Evolutionary conservation across 2,888 invertebrate species (phyloP).

Genomic region (Seira ritae): DNA sequence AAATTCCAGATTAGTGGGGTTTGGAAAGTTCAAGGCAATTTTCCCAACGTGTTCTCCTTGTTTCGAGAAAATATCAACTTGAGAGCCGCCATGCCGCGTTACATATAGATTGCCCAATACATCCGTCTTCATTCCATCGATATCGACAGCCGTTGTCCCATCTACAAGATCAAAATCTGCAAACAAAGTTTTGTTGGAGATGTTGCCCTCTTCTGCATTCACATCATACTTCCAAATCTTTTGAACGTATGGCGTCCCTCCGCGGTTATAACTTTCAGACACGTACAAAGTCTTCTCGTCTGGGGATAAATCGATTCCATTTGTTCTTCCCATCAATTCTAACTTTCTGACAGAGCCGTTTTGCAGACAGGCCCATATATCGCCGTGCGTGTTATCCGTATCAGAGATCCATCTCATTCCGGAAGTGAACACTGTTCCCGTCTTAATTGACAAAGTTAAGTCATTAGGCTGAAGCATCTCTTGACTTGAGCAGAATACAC

Average conservation of each 20-base stretch:
- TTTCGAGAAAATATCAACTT: constrained; percentile 57
- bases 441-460: constrained; percentile 54
- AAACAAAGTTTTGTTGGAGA: constrained; percentile 59
- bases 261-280: constrained; percentile 65
- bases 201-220: constrained; percentile 51
- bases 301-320: constrained; percentile 69
- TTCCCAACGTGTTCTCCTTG: constrained; percentile 56
- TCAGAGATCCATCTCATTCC: constrained; percentile 68
- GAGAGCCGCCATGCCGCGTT: constrained; percentile 63
- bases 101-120: constrained; percentile 61
- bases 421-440: constrained; percentile 66
- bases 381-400: constrained; percentile 63
- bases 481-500: constrained; percentile 40
- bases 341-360: constrained; percentile 48
- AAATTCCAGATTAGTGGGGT: constrained; percentile 69
- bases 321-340: constrained; percentile 68
- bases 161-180: constrained; percentile 62
- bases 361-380: constrained; percentile 66
- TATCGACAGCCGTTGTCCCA: constrained; percentile 41
- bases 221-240: constrained; percentile 67
- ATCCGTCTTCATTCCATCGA: constrained; percentile 69
- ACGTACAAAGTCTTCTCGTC: constrained; percentile 66
- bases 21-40: constrained; percentile 63
- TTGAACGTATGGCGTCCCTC: constrained; percentile 56
- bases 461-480: constrained; percentile 68